Evolutionary conservation across 2,888 invertebrate species (phyloP).

Genomic region (Platypus cylindrus): DNA sequence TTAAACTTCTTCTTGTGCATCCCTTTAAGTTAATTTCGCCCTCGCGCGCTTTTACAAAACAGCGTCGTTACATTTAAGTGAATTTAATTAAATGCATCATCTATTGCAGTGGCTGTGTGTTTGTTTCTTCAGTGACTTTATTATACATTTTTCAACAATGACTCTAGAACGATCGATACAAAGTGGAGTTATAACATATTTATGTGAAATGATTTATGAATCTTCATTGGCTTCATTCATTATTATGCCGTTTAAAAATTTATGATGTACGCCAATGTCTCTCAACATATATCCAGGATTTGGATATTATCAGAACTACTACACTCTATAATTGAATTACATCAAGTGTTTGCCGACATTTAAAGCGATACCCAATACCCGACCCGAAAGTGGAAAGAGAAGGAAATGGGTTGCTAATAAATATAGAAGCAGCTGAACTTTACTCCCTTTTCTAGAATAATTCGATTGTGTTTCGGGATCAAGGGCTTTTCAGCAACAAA

Average conservation of each 20-base stretch:
- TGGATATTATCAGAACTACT: conserved; percentile 5
- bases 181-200: too few relatives aligned
- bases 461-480: conserved; percentile 15
- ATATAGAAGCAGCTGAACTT: conserved; percentile 16
- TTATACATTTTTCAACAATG: too few relatives aligned
- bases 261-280: conserved; percentile 3
- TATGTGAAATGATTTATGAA: too few relatives aligned
- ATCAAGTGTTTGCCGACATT: conserved; percentile 15
- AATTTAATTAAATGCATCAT: conserved; percentile 3
- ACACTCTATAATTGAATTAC: conserved; percentile 16
- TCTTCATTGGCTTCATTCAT: too few relatives aligned
- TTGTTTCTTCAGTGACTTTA: too few relatives aligned
- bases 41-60: conserved; percentile 3
- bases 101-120: too few relatives aligned
- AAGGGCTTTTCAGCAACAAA: conserved; percentile 10
- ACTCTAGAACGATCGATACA: too few relatives aligned
- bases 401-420: conserved; percentile 9
- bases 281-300: neutral
- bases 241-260: neutral
- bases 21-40: conserved; percentile 1
- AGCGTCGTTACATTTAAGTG: conserved; percentile 2
- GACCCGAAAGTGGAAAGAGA: conserved; percentile 5
- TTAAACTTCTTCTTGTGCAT: neutral
- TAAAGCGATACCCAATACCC: conserved; percentile 14
- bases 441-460: conserved; percentile 12